Base-by-base conservation (phyloP, 1,140 invertebrate genomes). In the Saccostrea glomerata region DNA sequence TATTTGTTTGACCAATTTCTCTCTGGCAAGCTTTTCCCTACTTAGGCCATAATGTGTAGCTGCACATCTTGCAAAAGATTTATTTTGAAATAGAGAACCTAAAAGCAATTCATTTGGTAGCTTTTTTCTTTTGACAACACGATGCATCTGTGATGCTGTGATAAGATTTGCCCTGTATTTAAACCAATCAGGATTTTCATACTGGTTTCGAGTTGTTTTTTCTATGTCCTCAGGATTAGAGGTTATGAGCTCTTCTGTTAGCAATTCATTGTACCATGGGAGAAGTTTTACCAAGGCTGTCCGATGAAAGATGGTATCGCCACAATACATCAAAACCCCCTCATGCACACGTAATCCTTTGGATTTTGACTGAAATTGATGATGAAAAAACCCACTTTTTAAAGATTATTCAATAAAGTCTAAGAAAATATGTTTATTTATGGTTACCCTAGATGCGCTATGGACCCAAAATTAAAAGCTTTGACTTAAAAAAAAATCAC, bases 101-200 rank as follows among this genome's bases (percentile, higher is more conserved):
- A 83, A 83, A 11, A 17, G 82, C 36, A 47, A 12, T 9, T 47
- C 47, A 23, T 17, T 83, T 83, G 82, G 54, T 4, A 12, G 15
- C 82, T 83, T 54, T 30, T 54, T 83, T 83, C 36, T 83, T 83
- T 83, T 83, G 15, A 83, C 82, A 83, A 54, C 40, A 13, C 17
- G n/a, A 23, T 84, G 82, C 40, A 55, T 84, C 40, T 55, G 17
- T 25, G 82, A 83, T 54, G 36, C 82, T n/a, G 82, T 83, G n/a
- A 55, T 56, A 13, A 11, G 30, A 25, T 47, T 83, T 83, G 82
- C 82, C 40, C 82, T 83, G 40, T 54, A 54, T 84, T 54, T 84
- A 9, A 55, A 23, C 40, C 40, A 84, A 7, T 84, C 82, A 40
- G 82, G 82, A 54, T 54, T 83, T 13, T n/a, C 30, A 11, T 40